Evolutionary conservation across 2,113 vertebrate species (phyloP).

Genomic region (Psophia crepitans): DNA sequence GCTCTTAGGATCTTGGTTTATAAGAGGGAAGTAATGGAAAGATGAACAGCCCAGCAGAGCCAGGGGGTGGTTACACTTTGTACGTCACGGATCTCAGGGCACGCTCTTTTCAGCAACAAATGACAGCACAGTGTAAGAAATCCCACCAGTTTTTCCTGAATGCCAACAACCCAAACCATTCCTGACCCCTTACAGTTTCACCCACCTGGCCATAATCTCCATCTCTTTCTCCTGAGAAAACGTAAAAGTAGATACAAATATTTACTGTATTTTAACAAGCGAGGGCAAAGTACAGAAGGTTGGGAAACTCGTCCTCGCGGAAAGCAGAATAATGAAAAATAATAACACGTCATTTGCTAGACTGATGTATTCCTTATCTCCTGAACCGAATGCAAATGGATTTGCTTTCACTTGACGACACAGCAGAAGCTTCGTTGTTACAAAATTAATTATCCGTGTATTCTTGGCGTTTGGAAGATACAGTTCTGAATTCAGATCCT

Average conservation of each 20-base stretch:
- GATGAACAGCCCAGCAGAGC: neutral
- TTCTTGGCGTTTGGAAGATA: neutral
- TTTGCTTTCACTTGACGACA: neutral
- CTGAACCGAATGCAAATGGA: neutral
- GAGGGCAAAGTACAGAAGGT: neutral
- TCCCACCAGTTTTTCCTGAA: neutral
- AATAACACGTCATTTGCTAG: neutral
- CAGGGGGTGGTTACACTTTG: neutral
- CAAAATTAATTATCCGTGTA: neutral
- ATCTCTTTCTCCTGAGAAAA: neutral
- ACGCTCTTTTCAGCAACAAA: neutral
- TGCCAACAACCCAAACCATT: neutral
- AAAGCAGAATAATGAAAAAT: neutral
- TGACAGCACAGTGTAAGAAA: neutral
- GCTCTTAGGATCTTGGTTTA: neutral
- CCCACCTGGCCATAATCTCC: neutral
- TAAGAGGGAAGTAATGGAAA: neutral
- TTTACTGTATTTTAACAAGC: neutral
- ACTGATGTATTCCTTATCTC: neutral
- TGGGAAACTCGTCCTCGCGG: neutral
- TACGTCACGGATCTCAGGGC: neutral
- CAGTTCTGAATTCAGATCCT: neutral
- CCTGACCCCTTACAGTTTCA: neutral
- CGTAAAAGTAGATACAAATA: neutral
- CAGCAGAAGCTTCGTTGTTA: neutral